Percentiles rank a stretch among this genome's conserved stretches.
Evolutionary conservation across 2,797 vertebrate genomes (phyloP).

Genomic region (Microctenopoma steveboyesi): DNA sequence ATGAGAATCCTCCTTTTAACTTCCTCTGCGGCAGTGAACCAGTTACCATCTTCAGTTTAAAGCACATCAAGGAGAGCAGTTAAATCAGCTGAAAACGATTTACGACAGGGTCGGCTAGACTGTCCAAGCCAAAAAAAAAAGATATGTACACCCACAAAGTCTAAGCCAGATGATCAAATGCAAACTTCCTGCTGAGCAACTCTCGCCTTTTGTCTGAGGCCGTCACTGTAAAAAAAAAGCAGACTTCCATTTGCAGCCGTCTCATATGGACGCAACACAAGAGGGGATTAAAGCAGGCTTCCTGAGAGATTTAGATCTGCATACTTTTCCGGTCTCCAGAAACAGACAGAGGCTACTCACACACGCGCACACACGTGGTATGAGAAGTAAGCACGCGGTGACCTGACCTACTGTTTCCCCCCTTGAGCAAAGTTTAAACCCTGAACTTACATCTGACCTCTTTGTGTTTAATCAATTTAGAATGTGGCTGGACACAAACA

Average conservation of each 20-base stretch:
- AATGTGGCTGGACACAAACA: neutral
- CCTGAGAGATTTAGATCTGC: slow-evolving; percentile 74
- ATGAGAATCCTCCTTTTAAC: slow-evolving; percentile 2
- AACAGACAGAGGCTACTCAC: slow-evolving; percentile 58
- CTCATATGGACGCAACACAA: slow-evolving; percentile 75
- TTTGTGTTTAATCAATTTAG: neutral
- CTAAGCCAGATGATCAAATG: slow-evolving; percentile 65
- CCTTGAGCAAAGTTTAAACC: neutral
- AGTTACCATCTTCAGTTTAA: slow-evolving; percentile 26
- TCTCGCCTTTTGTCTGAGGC: slow-evolving; percentile 70
- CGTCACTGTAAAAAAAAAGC: slow-evolving; percentile 25
- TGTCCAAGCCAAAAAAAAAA: slow-evolving; percentile 40
- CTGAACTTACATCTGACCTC: neutral
- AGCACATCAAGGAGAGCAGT: slow-evolving; percentile 54
- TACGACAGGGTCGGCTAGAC: slow-evolving; percentile 31
- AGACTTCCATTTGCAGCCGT: slow-evolving; percentile 67
- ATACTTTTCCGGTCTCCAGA: slow-evolving; percentile 74
- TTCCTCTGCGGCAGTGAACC: neutral
- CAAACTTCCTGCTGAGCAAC: slow-evolving; percentile 65
- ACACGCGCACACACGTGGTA: slow-evolving; percentile 41
- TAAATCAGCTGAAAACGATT: slow-evolving; percentile 40
- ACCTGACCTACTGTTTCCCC: slow-evolving; percentile 23
- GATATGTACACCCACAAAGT: slow-evolving; percentile 49
- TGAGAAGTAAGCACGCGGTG: slow-evolving; percentile 6
- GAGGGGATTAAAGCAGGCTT: slow-evolving; percentile 77